Evolutionary conservation across 2,113 vertebrate genomes (phyloP).

Genomic region (Alces alces): DNA sequence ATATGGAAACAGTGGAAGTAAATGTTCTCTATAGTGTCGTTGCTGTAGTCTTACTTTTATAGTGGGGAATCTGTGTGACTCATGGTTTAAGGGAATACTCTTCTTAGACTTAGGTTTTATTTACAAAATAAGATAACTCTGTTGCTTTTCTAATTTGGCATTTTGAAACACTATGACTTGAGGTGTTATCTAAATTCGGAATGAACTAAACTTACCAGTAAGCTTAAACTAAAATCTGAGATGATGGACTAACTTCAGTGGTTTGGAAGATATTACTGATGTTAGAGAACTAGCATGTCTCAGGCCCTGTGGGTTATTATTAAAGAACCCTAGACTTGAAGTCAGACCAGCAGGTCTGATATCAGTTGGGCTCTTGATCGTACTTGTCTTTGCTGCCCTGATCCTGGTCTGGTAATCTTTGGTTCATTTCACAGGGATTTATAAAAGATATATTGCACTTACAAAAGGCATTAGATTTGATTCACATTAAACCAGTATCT

Average conservation of each 20-base stretch:
- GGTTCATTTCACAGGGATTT: background rate
- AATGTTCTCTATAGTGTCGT: background rate
- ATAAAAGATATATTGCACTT: background rate
- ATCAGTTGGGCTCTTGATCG: background rate
- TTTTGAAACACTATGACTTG: background rate
- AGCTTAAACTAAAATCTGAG: background rate
- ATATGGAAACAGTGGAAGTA: background rate
- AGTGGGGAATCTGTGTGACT: background rate
- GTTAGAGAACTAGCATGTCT: background rate
- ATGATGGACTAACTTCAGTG: background rate
- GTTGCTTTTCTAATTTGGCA: constrained; percentile 15
- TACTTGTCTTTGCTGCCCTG: background rate
- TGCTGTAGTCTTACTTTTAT: background rate
- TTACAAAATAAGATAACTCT: background rate
- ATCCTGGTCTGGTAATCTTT: background rate
- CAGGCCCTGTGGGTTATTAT: background rate
- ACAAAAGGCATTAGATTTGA: background rate
- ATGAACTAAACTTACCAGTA: background rate
- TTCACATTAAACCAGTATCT: background rate
- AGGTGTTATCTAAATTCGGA: background rate
- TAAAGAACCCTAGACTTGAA: background rate
- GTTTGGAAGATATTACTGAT: background rate
- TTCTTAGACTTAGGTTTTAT: constrained; percentile 12
- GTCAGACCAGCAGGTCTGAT: background rate
- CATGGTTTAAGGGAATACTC: background rate